Evolutionary conservation across 1,140 invertebrate genomes (phyloP).

Genomic region (Danaus melanippus): DNA sequence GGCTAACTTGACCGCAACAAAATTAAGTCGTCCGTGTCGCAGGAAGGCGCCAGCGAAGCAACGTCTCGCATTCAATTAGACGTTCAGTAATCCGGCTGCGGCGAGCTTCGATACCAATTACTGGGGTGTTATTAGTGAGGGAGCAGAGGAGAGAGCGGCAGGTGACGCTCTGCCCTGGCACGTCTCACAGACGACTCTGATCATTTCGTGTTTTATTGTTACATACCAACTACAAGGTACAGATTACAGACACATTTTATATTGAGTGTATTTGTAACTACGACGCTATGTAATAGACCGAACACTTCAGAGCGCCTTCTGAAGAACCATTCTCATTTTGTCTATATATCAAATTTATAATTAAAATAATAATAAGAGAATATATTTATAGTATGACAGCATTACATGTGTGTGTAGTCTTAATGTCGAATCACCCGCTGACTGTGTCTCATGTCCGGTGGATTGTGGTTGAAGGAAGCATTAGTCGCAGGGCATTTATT

Average conservation of each 20-base stretch:
- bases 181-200: slow-evolving; percentile 15
- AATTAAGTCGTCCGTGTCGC: slow-evolving; percentile 51
- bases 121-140: slow-evolving; percentile 62
- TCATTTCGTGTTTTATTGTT: slow-evolving; percentile 19
- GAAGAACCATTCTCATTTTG: too few relatives aligned
- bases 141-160: slow-evolving; percentile 15
- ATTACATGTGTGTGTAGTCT: slow-evolving; percentile 13
- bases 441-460: slow-evolving; percentile 16
- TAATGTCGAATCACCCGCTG: slow-evolving; percentile 39
- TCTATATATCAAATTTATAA: too few relatives aligned
- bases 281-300: too few relatives aligned
- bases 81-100: slow-evolving; percentile 67
- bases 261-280: too few relatives aligned
- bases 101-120: slow-evolving; percentile 71
- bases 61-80: slow-evolving; percentile 70
- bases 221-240: too few relatives aligned
- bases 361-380: too few relatives aligned
- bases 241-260: too few relatives aligned
- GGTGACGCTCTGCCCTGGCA: slow-evolving; percentile 26
- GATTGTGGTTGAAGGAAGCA: slow-evolving; percentile 15
- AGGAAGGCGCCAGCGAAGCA: slow-evolving; percentile 37
- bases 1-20: slow-evolving; percentile 59
- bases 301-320: too few relatives aligned
- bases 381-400: too few relatives aligned
- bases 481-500: slow-evolving; percentile 44